Base-by-base conservation (phyloP, 2,797 vertebrate species). In the Protonibea diacanthus region DNA sequence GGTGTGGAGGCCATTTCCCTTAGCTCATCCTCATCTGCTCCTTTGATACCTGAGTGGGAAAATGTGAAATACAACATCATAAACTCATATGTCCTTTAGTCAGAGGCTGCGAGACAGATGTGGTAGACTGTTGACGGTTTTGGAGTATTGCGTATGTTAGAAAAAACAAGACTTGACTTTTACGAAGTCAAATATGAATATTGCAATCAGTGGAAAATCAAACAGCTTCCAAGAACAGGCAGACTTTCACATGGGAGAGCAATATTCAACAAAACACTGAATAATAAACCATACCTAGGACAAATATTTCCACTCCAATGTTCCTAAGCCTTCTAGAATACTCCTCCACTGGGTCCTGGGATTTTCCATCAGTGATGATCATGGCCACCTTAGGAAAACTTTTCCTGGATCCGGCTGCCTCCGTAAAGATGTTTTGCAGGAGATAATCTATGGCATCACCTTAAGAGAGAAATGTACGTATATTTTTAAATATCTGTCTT, bases 341-440 rank as follows among this genome's bases (percentile, higher is more conserved):
- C 90, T 97, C 96, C 91, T 98, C 96, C n/a, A 99, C 98, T 81
- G 97, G 95, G 56, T 99, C 98, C 92, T 99, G 98, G 74, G 98
- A 99, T 95, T 99, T 99, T 93, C 98, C 98, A 84, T 99, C 98
- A 20, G 98, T 99, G 93, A 99, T 99, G 83, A 99, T 96, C 94
- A 99, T 96, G 87, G 98, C 98, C 83, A 99, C 96, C 93, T 98
- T 99, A 81, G 98, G 98, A 93, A 98, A 99, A 74, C 89, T 92
- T 94, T 96, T 97, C 91, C 98, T 96, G 90, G 97, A 95, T 89
- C 98, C 98, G 90, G 97, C 96, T 65, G 93, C 93, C 53, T 97
- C 96, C 53, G 91, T 97, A 81, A 99, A 99, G 65, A 96, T 96
- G 91, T 98, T 97, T 93, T 95, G 96, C 86, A 97, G 93, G 74